Conservation (phyloP, 2,797 vertebrate genomes). For the Hoplostethus mediterraneus region DNA sequence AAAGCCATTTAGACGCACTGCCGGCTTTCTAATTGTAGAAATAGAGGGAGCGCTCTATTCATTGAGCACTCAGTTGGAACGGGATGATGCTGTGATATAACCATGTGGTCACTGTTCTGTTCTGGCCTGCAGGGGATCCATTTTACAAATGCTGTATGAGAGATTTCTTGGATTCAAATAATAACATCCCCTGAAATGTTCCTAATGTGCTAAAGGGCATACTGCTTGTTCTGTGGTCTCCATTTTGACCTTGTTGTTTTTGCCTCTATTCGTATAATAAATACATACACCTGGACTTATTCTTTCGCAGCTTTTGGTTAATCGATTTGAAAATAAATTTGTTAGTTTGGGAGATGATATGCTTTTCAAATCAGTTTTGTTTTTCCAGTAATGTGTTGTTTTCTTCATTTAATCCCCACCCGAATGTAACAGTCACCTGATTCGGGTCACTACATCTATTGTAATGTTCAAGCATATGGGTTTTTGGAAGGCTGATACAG, state of each 20-base stretch:
- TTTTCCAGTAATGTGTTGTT: too few relatives aligned
- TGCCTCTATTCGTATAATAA: neutral
- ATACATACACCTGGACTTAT: too few relatives aligned
- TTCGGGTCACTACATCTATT: too few relatives aligned
- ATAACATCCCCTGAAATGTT: conserved; percentile 2
- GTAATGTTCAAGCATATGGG: too few relatives aligned
- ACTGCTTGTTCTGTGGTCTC: conserved; percentile 27
- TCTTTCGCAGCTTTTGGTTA: too few relatives aligned
- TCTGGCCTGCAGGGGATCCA: neutral
- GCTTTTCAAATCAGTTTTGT: too few relatives aligned
- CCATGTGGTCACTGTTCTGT: conserved; percentile 18
- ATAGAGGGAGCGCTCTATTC: conserved; percentile 51
- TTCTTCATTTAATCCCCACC: too few relatives aligned
- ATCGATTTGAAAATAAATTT: too few relatives aligned
- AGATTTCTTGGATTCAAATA: conserved; percentile 32
- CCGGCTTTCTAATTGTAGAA: conserved; percentile 51
- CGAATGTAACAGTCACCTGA: too few relatives aligned
- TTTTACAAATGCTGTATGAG: conserved; percentile 19
- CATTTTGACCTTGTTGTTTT: conserved; percentile 3
- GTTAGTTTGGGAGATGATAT: too few relatives aligned
- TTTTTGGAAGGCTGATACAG: too few relatives aligned
- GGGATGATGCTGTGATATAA: conserved; percentile 34
- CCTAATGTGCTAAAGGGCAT: conserved; percentile 29
- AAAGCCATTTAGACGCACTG: conserved; percentile 70
- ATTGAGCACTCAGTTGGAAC: conserved; percentile 9